Evolutionary conservation across 2,888 invertebrate species (phyloP).

Genomic region (Chouioia cunea): DNA sequence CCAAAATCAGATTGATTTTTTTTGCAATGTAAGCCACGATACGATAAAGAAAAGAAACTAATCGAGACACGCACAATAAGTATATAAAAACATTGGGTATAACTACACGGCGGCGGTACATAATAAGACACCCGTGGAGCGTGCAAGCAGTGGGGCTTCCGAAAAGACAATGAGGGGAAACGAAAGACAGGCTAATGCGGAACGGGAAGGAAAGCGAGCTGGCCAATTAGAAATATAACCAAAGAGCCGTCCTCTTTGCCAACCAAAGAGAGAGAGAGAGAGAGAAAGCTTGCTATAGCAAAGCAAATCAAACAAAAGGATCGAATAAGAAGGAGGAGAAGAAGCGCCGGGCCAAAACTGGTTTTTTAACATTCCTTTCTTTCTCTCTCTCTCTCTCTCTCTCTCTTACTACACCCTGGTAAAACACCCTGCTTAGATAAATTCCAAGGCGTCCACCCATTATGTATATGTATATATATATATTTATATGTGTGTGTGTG

Average conservation of each 20-base stretch:
- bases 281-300: not conserved
- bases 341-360: constrained; percentile 37
- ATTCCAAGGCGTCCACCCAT: too few relatives aligned
- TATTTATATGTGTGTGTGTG: too few relatives aligned
- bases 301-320: not conserved
- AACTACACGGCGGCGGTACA: too few relatives aligned
- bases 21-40: too few relatives aligned
- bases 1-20: too few relatives aligned
- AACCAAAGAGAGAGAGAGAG: constrained; percentile 23
- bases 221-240: constrained; percentile 57
- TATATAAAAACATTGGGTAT: too few relatives aligned
- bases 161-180: not conserved
- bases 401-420: not conserved
- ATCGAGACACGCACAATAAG: too few relatives aligned
- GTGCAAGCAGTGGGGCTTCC: too few relatives aligned
- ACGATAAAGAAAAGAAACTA: too few relatives aligned
- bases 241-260: constrained; percentile 21
- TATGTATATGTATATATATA: too few relatives aligned
- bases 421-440: too few relatives aligned
- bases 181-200: constrained; percentile 22
- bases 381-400: constrained; percentile 14
- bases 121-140: too few relatives aligned
- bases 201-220: constrained; percentile 56
- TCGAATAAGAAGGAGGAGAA: constrained; percentile 5
- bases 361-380: constrained; percentile 47